These are phyloP conservation scores for Anagrus nilaparvatae DNA, from an alignment of 1,140 invertebrate genomes.

Conservation along the genomic window DNA sequence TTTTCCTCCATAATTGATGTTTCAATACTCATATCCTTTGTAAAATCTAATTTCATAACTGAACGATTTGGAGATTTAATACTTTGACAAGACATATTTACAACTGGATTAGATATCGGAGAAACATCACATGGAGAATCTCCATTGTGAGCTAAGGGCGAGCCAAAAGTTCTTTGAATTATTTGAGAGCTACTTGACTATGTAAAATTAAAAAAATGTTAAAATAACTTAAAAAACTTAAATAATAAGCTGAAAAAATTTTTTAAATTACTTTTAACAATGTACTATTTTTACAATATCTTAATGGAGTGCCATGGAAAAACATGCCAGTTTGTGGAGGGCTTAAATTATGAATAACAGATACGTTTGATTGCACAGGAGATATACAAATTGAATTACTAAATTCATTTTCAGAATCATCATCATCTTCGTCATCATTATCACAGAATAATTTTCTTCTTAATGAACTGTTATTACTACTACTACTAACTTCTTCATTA, in stretches of 20 bases:
- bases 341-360: constrained; percentile 20
- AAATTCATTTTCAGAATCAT: constrained; percentile 26
- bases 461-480: constrained; percentile 34
- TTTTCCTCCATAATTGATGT: constrained; percentile 1
- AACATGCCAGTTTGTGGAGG: constrained; percentile 35
- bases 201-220: constrained; percentile 8
- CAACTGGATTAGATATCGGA: constrained; percentile 24
- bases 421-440: constrained; percentile 29
- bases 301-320: constrained; percentile 26
- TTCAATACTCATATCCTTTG: constrained; percentile 30
- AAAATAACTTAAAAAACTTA: constrained; percentile 2
- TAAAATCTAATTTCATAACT: constrained; percentile 26
- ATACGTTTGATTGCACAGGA: constrained; percentile 21
- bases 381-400: constrained; percentile 21
- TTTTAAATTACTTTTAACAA: constrained; percentile 2
- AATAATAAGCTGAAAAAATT: not conserved
- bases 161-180: constrained; percentile 16
- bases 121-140: constrained; percentile 29
- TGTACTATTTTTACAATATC: constrained; percentile 19
- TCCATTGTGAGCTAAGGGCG: constrained; percentile 18
- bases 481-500: constrained; percentile 29
- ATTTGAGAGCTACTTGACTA: constrained; percentile 14
- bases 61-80: constrained; percentile 22
- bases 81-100: constrained; percentile 28
- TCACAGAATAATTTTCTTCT: constrained; percentile 37